Evolutionary conservation across 2,797 vertebrate species (phyloP), one percentile per base, ranked within the genome.

Genomic region (Mormyrus proboscirostris): DNA sequence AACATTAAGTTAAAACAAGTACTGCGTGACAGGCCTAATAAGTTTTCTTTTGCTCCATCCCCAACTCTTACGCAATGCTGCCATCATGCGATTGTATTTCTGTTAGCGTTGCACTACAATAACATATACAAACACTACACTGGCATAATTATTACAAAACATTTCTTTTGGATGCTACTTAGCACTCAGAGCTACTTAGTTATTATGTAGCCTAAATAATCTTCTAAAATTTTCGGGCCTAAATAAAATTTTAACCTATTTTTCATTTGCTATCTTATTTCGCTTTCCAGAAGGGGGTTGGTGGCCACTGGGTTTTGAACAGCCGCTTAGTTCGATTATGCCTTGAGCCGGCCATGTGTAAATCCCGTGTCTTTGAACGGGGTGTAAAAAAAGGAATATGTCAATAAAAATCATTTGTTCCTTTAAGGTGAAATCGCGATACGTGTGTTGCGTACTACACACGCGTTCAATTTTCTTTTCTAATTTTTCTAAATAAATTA

Each of bases 61-160:
- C n/a, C 49, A 51, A 22, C 1, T 50, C n/a, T 85, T 50, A 51
- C 22, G 44, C 83, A 85, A 50, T 85, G 83, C 83, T 85, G 83
- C 83, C 83, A 85, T 50, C 83, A 12, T 85, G 83, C 83, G 83
- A 85, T 49, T 51, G 69, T 38, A 76, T 76, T 76, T 73, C 12
- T 41, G 33, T 76, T 41, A 41, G 33, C 69, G 33, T 73, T 38
- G 29, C 38, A 76, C 47, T 79, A n/a, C 14, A 41, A 79, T 5
- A 41, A 79, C 33, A 8, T 79, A 16, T 38, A 19, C 12, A 29
- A 47, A 44, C 7, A 44, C 12, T 12, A 38, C 33, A 76, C 22
- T n/a, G 41, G 76, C 6, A n/a, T 22, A 44, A 82, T 1, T 82
- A 47, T 47, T 47, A 47, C 7, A 82, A 47, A 82, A 82, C 41